Conservation (phyloP, 2,797 vertebrate genomes). For the Chloroceryle inda region DNA sequence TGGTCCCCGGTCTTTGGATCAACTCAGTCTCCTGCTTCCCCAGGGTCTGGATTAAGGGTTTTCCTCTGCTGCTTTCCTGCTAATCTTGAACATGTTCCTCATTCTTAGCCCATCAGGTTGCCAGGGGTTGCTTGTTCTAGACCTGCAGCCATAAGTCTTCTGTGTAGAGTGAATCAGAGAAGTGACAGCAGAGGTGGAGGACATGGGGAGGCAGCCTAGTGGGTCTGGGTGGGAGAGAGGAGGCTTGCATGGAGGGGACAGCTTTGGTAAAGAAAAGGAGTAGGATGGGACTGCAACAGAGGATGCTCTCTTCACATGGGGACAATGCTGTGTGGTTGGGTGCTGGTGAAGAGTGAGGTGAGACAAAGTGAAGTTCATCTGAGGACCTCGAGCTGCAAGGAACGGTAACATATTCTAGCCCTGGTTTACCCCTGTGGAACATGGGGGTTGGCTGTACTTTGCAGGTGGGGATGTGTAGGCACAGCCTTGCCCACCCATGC, state of each 20-base stretch:
- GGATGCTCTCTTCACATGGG: background rate
- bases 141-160: background rate
- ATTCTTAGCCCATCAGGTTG: background rate
- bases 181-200: slow-evolving; percentile 1
- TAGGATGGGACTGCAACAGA: background rate
- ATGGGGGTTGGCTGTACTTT: background rate
- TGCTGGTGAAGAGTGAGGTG: background rate
- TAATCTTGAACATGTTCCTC: background rate
- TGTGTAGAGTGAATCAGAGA: background rate
- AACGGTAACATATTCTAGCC: background rate
- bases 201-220: background rate
- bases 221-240: background rate
- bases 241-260: background rate
- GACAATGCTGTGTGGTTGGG: background rate
- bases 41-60: background rate
- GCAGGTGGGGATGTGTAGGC: background rate
- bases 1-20: background rate
- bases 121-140: background rate
- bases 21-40: background rate
- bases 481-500: background rate
- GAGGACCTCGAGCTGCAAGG: background rate
- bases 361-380: background rate
- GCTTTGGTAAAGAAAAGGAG: background rate
- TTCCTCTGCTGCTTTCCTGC: background rate
- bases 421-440: background rate